Evolutionary conservation across 2,888 invertebrate species (phyloP).

Genomic region (Dicycla oo): DNA sequence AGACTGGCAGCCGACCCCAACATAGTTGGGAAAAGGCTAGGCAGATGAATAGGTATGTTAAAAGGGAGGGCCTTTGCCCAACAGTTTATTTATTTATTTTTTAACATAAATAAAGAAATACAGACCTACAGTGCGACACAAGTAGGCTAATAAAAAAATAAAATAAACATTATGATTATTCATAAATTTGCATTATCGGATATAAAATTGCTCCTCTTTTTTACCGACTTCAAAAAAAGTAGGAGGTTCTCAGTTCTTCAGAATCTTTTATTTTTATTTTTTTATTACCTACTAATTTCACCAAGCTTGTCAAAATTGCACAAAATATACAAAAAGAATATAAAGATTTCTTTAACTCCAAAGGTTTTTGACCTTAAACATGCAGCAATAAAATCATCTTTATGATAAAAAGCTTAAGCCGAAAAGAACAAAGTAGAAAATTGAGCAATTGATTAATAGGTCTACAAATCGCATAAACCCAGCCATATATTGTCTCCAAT

Average conservation of each 20-base stretch:
- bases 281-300: neutral
- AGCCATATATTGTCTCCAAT: conserved; percentile 41
- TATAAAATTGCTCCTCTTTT: neutral
- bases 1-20: too few species aligned
- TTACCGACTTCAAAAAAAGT: too few species aligned
- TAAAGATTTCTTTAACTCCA: neutral
- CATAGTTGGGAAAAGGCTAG: too few species aligned
- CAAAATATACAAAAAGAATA: neutral
- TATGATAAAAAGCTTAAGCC: neutral
- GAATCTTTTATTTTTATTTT: too few species aligned
- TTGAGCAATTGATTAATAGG: conserved; percentile 34
- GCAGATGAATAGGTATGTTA: too few species aligned
- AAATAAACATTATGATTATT: neutral
- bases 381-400: neutral
- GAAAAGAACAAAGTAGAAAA: conserved; percentile 12
- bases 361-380: conserved; percentile 28
- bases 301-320: neutral
- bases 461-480: conserved; percentile 27
- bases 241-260: too few species aligned
- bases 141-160: neutral
- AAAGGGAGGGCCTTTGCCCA: too few species aligned
- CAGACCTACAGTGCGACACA: neutral
- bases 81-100: too few species aligned
- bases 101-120: too few species aligned
- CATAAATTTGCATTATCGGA: neutral